phyloP scores from a whole-genome alignment of 2,797 vertebrate species.

The Coregonus ussuriensis region DNA sequence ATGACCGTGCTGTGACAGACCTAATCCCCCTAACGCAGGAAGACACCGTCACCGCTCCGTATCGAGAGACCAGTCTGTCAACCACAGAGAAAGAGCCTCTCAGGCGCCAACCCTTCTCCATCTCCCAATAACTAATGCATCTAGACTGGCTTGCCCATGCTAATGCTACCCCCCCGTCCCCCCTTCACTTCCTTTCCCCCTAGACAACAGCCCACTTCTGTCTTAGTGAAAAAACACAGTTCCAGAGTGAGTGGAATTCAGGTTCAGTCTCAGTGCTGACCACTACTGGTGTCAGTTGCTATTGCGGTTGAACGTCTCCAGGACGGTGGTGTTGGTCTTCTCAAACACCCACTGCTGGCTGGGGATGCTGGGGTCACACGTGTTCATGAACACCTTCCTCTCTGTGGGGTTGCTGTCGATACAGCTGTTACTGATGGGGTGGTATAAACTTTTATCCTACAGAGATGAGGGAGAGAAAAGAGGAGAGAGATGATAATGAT shows the following conservation, averaged over 20 bases:
- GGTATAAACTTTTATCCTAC: conserved; percentile 89
- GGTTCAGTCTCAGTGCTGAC: not conserved
- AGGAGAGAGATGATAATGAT: not conserved
- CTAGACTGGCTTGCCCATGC: conserved; percentile 10
- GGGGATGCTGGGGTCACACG: conserved; percentile 81
- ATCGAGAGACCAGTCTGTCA: too few species aligned
- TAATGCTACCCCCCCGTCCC: not conserved
- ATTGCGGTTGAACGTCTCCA: conserved; percentile 85
- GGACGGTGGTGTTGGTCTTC: conserved; percentile 87
- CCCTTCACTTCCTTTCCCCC: not conserved
- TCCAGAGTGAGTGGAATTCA: not conserved
- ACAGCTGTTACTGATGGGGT: conserved; percentile 91
- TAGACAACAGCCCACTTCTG: not conserved
- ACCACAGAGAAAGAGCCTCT: not conserved
- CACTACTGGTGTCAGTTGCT: conserved; percentile 56
- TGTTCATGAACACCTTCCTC: conserved; percentile 89
- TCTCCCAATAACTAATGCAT: not conserved
- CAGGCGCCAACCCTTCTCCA: not conserved
- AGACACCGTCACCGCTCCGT: not conserved
- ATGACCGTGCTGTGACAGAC: not conserved
- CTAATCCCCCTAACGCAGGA: not conserved
- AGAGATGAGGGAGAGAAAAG: not conserved
- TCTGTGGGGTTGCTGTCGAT: conserved; percentile 85
- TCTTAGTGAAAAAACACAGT: not conserved
- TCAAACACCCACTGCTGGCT: conserved; percentile 95